Base-by-base conservation (phyloP, 2,888 invertebrate species). In the Watsonalla binaria region DNA sequence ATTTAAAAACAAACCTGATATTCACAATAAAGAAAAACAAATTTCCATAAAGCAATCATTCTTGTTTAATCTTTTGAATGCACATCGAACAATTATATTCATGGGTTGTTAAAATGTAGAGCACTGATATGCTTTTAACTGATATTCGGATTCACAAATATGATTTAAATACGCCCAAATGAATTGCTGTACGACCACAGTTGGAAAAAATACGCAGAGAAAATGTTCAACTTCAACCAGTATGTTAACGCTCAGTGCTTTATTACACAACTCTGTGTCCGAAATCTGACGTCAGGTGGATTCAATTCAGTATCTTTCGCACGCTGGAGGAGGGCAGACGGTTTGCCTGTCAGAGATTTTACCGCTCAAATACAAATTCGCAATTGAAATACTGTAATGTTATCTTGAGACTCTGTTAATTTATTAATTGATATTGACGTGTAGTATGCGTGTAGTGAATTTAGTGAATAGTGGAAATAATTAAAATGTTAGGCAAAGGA, bases 121-220 rank as follows among this genome's bases (percentile, higher is more conserved):
- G 67, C 63, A 66, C 65, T 65, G 63, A 68, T 73, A 67, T 66
- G 62, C 60, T 60, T 62, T 66, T 73, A 70, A 69, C 66, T 63
- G 66, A 60, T 67, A 57, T 65, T 71, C 62, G 63, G 62, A 71
- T 63, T 65, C 67, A 66, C 74, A 72, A 77, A 73, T 70, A 70
- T 74, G 70, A 74, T 76, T 78, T 76, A 76, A 78, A 76, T 71
- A 66, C 66, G 68, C 66, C 69, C 68, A 74, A 78, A 80, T 74
- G 72, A 76, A 70, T 74, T 71, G 68, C 66, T 70, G 60, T 64
- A 62, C 52, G 60, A 51, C 53, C 66, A 68, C 56, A 68, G 69
- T 39, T 6, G 49, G 55, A 54, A 58, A 59, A 58, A 57, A 15
- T 9, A 11, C 24, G 9, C 33, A 34, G 24, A 56, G n/a, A 11